phyloP scores from a whole-genome alignment of 2,888 invertebrate species.

The Axea sp. region DNA sequence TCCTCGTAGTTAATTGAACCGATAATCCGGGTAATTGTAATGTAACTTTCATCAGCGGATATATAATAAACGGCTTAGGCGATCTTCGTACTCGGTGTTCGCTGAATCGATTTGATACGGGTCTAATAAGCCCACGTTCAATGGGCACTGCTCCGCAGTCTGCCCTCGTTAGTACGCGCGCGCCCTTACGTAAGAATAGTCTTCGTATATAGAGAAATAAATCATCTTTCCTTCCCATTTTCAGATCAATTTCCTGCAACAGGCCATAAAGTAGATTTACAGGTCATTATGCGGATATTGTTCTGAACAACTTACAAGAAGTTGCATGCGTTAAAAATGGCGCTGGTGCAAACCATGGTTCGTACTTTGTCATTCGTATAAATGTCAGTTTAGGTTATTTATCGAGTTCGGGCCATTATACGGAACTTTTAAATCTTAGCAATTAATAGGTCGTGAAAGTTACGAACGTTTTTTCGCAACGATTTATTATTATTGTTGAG shows the following conservation, averaged over 20 bases:
- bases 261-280: slow-evolving; percentile 64
- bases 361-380: slow-evolving; percentile 36
- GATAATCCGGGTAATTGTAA: slow-evolving; percentile 46
- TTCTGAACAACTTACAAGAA: slow-evolving; percentile 27
- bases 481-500: no score
- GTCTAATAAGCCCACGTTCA: slow-evolving; percentile 45
- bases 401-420: slow-evolving; percentile 19
- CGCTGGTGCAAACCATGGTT: slow-evolving; percentile 1
- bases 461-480: no score
- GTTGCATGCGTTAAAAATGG: slow-evolving; percentile 29
- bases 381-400: slow-evolving; percentile 34
- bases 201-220: slow-evolving; percentile 49
- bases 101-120: slow-evolving; percentile 49
- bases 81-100: slow-evolving; percentile 44
- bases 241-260: slow-evolving; percentile 57
- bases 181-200: slow-evolving; percentile 45
- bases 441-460: no score
- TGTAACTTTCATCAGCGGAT: slow-evolving; percentile 43
- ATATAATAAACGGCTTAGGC: slow-evolving; percentile 38
- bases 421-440: slow-evolving; percentile 8
- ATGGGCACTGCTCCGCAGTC: slow-evolving; percentile 11
- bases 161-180: slow-evolving; percentile 31
- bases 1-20: slow-evolving; percentile 45
- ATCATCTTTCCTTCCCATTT: slow-evolving; percentile 56
- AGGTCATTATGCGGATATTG: slow-evolving; percentile 58